Percentiles rank a stretch among this genome's conserved stretches.
Evolutionary conservation across 1,140 invertebrate species (phyloP).

Genomic region (Drosophila elegans): DNA sequence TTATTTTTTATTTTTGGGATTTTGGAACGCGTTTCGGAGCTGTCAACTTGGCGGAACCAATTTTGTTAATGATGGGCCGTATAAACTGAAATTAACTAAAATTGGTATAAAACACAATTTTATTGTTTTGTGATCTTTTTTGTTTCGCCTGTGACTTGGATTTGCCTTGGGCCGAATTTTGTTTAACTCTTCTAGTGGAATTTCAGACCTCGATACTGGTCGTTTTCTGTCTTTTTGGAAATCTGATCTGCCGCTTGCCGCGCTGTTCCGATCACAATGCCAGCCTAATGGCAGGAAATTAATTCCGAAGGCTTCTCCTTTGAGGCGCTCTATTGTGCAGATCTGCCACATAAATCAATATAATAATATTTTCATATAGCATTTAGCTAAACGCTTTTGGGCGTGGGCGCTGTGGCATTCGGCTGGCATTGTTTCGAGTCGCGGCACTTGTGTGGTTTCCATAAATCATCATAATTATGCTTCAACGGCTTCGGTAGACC

Average conservation of each 20-base stretch:
- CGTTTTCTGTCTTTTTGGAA: constrained; percentile 26
- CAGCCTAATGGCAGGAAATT: constrained; percentile 71
- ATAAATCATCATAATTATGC: constrained; percentile 77
- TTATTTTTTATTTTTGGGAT: constrained; percentile 34
- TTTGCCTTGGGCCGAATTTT: constrained; percentile 30
- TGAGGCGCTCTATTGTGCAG: constrained; percentile 56
- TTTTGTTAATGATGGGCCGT: constrained; percentile 75
- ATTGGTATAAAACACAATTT: constrained; percentile 74
- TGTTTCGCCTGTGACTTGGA: constrained; percentile 16
- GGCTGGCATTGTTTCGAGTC: constrained; percentile 46
- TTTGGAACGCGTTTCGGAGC: constrained; percentile 58
- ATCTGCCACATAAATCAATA: constrained; percentile 70
- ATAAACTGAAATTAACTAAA: constrained; percentile 70
- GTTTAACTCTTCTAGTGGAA: constrained; percentile 28
- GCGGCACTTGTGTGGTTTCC: constrained; percentile 29
- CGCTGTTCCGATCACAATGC: constrained; percentile 62
- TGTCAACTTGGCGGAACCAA: constrained; percentile 77
- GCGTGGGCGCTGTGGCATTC: constrained; percentile 59
- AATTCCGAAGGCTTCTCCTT: constrained; percentile 68
- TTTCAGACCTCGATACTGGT: constrained; percentile 20
- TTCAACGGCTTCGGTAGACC: constrained; percentile 57
- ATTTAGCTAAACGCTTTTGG: constrained; percentile 71
- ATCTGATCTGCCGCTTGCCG: constrained; percentile 59
- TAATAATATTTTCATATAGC: constrained; percentile 67
- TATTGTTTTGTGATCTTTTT: constrained; percentile 42